Percentiles rank a stretch among this genome's conserved stretches.
Conservation (phyloP, 1,140 invertebrate genomes). For the Phocides pigmalion region DNA sequence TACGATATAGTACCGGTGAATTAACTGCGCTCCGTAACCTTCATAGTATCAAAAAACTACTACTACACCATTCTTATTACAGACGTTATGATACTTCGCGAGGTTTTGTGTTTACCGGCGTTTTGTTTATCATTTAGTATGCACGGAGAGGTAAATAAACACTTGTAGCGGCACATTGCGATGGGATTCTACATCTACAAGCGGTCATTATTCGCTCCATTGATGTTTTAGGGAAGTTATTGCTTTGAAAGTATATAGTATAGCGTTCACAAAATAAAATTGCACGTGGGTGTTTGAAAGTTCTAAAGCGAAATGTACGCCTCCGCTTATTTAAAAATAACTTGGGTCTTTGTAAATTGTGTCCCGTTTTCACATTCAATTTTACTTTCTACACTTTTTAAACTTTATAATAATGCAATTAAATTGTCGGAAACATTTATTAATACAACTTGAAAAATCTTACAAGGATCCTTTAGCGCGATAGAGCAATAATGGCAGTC, state of each 20-base stretch:
- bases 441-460: not conserved
- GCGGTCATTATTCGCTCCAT: not conserved
- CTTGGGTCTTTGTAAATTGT: slow-evolving; percentile 7
- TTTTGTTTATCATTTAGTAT: slow-evolving; percentile 43
- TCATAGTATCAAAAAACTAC: slow-evolving; percentile 20
- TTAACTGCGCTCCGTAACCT: slow-evolving; percentile 48
- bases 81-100: slow-evolving; percentile 35
- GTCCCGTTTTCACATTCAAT: not conserved
- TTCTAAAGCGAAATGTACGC: slow-evolving; percentile 7
- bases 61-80: slow-evolving; percentile 29
- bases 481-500: not conserved
- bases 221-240: not conserved
- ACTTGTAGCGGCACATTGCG: slow-evolving; percentile 65
- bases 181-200: slow-evolving; percentile 34
- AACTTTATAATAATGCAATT: slow-evolving; percentile 4
- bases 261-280: not conserved
- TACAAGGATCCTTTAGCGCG: not conserved
- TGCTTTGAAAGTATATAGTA: not conserved
- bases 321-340: slow-evolving; percentile 27
- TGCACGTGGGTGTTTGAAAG: slow-evolving; percentile 13
- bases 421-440: not conserved
- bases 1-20: slow-evolving; percentile 62
- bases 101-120: slow-evolving; percentile 36
- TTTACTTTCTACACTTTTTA: slow-evolving; percentile 9
- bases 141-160: slow-evolving; percentile 70